A percentile compares a stretch with the other conserved stretches of the same genome.
These are phyloP conservation scores for Macquaria australasica DNA, from an alignment of 2,113 vertebrate species.

Conservation along the genomic window DNA sequence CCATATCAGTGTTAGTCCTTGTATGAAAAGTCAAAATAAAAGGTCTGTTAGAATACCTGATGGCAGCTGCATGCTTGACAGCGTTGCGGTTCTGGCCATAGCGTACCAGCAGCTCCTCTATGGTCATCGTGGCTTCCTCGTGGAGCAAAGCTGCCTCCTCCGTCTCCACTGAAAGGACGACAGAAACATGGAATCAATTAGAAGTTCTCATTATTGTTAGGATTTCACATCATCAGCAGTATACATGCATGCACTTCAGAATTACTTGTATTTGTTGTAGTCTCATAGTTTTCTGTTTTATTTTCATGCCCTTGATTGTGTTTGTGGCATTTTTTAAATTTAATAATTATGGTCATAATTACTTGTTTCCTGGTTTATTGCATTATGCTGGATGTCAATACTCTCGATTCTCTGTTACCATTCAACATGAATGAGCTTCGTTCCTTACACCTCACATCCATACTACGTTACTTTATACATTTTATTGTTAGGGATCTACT, in stretches of 20 bases:
- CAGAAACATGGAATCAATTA: conserved; percentile 1
- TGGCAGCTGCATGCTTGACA: conserved; percentile 84
- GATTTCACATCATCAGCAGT: neutral
- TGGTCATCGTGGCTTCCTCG: conserved; percentile 98
- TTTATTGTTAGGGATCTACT: conserved; percentile 61
- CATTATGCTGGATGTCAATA: neutral
- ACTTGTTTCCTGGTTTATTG: neutral
- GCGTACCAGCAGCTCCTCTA: conserved; percentile 96
- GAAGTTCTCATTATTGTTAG: neutral
- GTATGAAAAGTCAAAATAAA: neutral
- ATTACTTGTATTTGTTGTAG: neutral
- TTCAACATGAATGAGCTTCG: neutral
- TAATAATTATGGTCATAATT: neutral
- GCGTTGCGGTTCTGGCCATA: conserved; percentile 93
- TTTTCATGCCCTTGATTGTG: too few relatives aligned
- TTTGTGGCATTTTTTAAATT: neutral
- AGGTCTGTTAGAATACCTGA: conserved; percentile 58
- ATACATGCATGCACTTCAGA: neutral
- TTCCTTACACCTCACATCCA: neutral
- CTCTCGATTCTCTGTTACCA: neutral
- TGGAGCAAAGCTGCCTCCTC: conserved; percentile 97
- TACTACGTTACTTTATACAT: neutral
- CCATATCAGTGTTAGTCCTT: neutral
- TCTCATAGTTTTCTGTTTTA: neutral
- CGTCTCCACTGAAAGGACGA: conserved; percentile 89